Conservation (phyloP, 2,797 vertebrate genomes). For the Syngnathus rostellatus region DNA sequence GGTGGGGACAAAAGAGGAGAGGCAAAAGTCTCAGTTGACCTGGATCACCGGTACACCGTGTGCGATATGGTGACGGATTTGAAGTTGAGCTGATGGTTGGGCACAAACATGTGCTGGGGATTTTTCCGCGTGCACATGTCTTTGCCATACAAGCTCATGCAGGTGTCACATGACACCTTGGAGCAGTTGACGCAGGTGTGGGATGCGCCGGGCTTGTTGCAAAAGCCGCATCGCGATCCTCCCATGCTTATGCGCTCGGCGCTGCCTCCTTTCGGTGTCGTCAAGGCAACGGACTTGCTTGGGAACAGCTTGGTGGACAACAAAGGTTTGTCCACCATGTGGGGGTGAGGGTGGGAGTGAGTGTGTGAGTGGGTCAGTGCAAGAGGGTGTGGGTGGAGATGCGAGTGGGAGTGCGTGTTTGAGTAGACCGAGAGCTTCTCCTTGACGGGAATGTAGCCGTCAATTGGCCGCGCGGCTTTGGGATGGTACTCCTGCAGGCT, state of each 20-base stretch:
- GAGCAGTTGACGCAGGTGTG: slow-evolving; percentile 98
- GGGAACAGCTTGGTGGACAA: slow-evolving; percentile 70
- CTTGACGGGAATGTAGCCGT: slow-evolving; percentile 72
- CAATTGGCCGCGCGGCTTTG: slow-evolving; percentile 67
- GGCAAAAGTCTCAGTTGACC: slow-evolving; percentile 19
- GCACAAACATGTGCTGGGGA: slow-evolving; percentile 88
- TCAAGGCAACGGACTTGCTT: slow-evolving; percentile 64
- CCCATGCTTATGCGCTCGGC: slow-evolving; percentile 55
- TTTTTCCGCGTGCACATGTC: slow-evolving; percentile 93
- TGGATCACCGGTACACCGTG: slow-evolving; percentile 85
- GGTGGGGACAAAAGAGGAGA: slow-evolving; percentile 9
- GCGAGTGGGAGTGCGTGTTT: slow-evolving; percentile 62
- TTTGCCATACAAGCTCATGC: slow-evolving; percentile 84
- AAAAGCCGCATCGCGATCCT: slow-evolving; percentile 85
- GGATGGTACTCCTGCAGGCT: slow-evolving; percentile 70
- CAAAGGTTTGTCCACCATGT: slow-evolving; percentile 70
- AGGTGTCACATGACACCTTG: slow-evolving; percentile 91
- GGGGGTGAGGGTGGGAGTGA: slow-evolving; percentile 65
- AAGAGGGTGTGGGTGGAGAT: slow-evolving; percentile 61
- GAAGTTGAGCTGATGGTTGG: slow-evolving; percentile 93
- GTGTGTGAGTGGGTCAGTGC: slow-evolving; percentile 65
- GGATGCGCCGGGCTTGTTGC: slow-evolving; percentile 85
- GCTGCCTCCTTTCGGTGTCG: slow-evolving; percentile 54
- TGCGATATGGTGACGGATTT: slow-evolving; percentile 89
- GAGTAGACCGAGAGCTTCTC: slow-evolving; percentile 76